These are phyloP conservation scores for Mercenaria mercenaria DNA, from an alignment of 1,140 invertebrate species.

Conservation along the genomic window DNA sequence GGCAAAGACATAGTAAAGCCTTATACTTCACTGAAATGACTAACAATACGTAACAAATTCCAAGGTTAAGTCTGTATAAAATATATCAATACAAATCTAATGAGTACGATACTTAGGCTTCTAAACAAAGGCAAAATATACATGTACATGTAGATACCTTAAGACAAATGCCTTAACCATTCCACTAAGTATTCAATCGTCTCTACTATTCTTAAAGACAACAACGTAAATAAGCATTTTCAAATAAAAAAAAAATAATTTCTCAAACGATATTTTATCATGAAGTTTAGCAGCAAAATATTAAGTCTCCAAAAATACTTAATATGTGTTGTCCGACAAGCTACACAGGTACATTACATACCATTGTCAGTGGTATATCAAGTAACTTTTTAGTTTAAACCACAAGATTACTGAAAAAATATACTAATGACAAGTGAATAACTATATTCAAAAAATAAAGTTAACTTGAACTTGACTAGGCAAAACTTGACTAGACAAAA, in stretches of 20 bases:
- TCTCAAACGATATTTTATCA: neutral
- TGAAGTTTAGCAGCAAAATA: constrained; percentile 22
- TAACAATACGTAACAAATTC: neutral
- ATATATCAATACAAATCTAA: too few species aligned
- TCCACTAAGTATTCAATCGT: neutral
- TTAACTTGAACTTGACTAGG: constrained; percentile 11
- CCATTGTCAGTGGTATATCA: constrained; percentile 11
- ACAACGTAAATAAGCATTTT: constrained; percentile 11
- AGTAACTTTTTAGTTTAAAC: neutral
- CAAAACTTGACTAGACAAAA: too few species aligned
- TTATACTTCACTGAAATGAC: constrained; percentile 11
- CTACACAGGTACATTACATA: constrained; percentile 21
- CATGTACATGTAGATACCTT: neutral
- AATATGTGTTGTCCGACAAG: constrained; percentile 18
- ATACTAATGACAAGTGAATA: constrained; percentile 6
- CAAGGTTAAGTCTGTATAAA: neutral
- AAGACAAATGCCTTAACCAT: constrained; percentile 9
- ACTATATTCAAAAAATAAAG: too few species aligned
- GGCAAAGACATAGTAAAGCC: constrained; percentile 11
- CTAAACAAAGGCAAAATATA: neutral
- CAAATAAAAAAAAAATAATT: neutral
- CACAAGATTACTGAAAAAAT: neutral
- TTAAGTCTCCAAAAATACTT: constrained; percentile 17
- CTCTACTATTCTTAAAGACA: constrained; percentile 3
- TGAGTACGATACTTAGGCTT: neutral